Evolutionary conservation across 2,113 vertebrate genomes (phyloP), one percentile per base, ranked within the genome.

Genomic region (Fulmarus glacialis): DNA sequence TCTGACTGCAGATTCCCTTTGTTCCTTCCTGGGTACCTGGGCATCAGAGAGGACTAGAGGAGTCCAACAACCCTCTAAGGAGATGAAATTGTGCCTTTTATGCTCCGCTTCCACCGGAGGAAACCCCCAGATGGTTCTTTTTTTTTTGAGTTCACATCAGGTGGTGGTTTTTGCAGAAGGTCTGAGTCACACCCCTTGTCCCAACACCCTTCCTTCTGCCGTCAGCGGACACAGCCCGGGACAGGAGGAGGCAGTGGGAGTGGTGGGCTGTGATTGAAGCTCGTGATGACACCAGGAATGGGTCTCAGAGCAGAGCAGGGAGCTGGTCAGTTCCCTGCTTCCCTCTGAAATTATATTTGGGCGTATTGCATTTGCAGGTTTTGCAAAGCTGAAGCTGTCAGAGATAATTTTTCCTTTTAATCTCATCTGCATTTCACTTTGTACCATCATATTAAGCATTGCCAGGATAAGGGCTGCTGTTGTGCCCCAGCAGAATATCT

Each of bases 171-270:
- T 56, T 89, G 36, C 50, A 27, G 53, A 29, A 73, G 21, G 10
- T 30, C 60, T 70, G 50, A 64, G 70, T 30, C 2, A 2, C 11
- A 63, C 0, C 27, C 11, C 47, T 66, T 0, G 0, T 27, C 8
- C 27, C 63, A 66, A 0, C 8, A 21, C 19, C 58, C 4, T 50
- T 86, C n/a, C 29, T 55, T 82, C 29, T 87, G 78, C 11, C 15
- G 2, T 16, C 27, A 30, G 2, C 2, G 2, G 48, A 7, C 7
- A 22, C 36, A 36, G 21, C 24, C 29, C 0, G 0, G 81, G 64
- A 22, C 8, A 42, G 38, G 13, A 40, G 45, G 40, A 62, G 30
- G 8, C 26, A 20, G 59, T 9, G 62, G 24, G 32, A 79, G n/a
- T 43, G 59, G 17, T 1, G 3, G 14, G 36, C 13, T 81, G 60